Evolutionary conservation across 2,888 invertebrate species (phyloP).

Genomic region (Eutolmus rufibarbis): DNA sequence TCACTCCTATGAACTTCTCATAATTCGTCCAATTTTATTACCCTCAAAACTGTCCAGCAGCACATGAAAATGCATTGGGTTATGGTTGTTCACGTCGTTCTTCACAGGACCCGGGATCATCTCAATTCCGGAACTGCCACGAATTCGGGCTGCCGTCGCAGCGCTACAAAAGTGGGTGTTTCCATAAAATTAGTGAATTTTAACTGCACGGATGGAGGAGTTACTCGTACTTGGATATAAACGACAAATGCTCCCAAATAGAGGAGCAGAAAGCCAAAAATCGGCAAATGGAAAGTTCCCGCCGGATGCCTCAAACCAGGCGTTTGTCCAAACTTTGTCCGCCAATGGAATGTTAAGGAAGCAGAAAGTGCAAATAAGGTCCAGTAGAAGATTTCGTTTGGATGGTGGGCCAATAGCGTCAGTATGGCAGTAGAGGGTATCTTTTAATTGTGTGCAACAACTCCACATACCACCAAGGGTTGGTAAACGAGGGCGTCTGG

Average conservation of each 20-base stretch:
- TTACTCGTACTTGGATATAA: not conserved
- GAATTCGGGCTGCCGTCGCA: not conserved
- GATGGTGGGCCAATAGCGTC: not conserved
- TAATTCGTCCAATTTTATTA: not conserved
- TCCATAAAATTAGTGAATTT: not conserved
- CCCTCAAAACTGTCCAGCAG: not conserved
- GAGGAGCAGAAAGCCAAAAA: not conserved
- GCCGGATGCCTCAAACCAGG: not conserved
- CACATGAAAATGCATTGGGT: not conserved
- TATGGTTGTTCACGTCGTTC: not conserved
- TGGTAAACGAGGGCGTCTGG: not conserved
- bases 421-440: not conserved
- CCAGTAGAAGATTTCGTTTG: not conserved
- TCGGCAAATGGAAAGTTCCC: not conserved
- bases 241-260: not conserved
- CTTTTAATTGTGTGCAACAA: not conserved
- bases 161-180: not conserved
- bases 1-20: not conserved
- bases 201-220: not conserved
- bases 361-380: not conserved
- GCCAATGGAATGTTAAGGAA: not conserved
- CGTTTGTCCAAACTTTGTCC: not conserved
- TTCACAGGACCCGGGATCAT: not conserved
- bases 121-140: not conserved
- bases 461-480: not conserved